A percentile compares a stretch with the other conserved stretches of the same genome.
Conservation (phyloP, 2,113 vertebrate genomes). For the Polyodon spathula region DNA sequence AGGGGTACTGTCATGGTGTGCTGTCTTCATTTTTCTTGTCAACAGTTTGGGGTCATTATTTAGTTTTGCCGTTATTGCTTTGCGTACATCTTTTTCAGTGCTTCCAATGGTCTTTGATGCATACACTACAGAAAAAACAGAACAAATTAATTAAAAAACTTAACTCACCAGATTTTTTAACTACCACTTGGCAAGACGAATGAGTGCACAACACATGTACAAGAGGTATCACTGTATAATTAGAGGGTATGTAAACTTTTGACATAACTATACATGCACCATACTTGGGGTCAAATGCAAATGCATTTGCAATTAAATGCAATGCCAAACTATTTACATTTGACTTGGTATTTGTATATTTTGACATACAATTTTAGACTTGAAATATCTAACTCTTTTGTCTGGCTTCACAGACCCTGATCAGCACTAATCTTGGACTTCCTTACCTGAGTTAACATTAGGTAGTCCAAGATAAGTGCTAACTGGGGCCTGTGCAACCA, state of each 20-base stretch:
- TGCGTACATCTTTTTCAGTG: not conserved
- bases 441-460: too few relatives aligned
- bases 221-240: not conserved
- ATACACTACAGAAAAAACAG: not conserved
- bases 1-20: not conserved
- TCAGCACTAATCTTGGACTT: not conserved
- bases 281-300: not conserved
- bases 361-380: not conserved
- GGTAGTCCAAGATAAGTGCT: not conserved
- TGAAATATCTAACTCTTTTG: not conserved
- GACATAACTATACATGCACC: not conserved
- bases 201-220: not conserved
- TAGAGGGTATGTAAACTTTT: not conserved
- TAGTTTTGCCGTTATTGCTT: not conserved
- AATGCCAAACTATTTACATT: not conserved
- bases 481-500: not conserved
- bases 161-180: too few relatives aligned
- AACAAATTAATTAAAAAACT: not conserved
- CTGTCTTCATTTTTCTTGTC: not conserved
- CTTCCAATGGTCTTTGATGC: not conserved
- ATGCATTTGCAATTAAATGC: too few relatives aligned
- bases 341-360: not conserved
- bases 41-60: not conserved
- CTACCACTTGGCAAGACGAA: not conserved
- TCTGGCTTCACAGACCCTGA: too few relatives aligned